Percentiles rank a stretch among this genome's conserved stretches.
phyloP scores from a whole-genome alignment of 2,888 invertebrate species.

The Morpho achilles region DNA sequence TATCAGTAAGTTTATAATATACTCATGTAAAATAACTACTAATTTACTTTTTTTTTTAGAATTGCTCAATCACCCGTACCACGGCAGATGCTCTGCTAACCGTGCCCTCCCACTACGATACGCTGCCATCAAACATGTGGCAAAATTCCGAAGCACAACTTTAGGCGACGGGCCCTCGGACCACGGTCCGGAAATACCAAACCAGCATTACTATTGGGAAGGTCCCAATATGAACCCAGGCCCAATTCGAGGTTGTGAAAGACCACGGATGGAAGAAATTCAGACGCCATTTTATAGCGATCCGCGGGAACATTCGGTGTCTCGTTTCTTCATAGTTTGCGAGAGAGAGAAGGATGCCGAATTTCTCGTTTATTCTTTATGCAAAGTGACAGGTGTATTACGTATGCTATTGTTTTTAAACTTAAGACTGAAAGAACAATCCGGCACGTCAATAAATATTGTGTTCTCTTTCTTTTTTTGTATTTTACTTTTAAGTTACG shows the following conservation, averaged over 20 bases:
- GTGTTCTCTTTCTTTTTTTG: constrained; percentile 11
- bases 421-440: constrained; percentile 20
- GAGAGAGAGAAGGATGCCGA: constrained; percentile 7
- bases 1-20: no score
- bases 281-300: constrained; percentile 19
- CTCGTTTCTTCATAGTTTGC: constrained; percentile 2
- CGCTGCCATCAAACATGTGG: constrained; percentile 74
- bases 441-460: constrained; percentile 17
- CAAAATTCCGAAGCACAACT: constrained; percentile 66
- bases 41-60: constrained; percentile 55
- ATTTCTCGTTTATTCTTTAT: constrained; percentile 10
- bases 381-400: constrained; percentile 19
- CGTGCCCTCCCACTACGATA: constrained; percentile 87
- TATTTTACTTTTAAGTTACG: constrained; percentile 6
- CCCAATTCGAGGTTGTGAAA: constrained; percentile 61
- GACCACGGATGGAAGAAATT: constrained; percentile 43
- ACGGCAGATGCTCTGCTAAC: constrained; percentile 86
- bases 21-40: no score
- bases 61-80: constrained; percentile 84
- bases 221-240: constrained; percentile 31
- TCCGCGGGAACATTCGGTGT: constrained; percentile 9
- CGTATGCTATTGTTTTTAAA: constrained; percentile 13
- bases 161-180: constrained; percentile 50
- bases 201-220: constrained; percentile 52
- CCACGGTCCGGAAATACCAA: constrained; percentile 40